Conservation (phyloP, 2,113 vertebrate genomes). For the Cebidichthys violaceus region DNA sequence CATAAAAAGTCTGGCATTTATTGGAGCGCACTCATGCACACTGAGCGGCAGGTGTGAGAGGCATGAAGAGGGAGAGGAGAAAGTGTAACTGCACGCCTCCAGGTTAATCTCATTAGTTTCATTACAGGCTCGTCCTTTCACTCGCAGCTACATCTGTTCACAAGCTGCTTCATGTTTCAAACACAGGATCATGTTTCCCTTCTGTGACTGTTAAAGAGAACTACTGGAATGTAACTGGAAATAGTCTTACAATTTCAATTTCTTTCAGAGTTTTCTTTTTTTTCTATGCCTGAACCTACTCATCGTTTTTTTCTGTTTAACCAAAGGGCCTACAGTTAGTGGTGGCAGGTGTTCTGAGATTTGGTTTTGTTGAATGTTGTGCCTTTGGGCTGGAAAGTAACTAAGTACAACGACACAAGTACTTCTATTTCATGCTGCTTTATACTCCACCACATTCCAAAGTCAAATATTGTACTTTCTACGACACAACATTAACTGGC, state of each 20-base stretch:
- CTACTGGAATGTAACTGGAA: neutral
- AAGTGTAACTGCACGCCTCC: constrained; percentile 53
- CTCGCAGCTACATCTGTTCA: constrained; percentile 60
- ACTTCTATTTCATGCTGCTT: neutral
- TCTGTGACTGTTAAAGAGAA: neutral
- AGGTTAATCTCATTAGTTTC: constrained; percentile 45
- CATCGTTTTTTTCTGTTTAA: neutral
- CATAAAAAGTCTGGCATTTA: neutral
- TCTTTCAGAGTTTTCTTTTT: neutral
- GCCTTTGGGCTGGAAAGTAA: neutral
- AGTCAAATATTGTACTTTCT: neutral
- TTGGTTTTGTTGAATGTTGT: neutral
- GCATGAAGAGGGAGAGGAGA: constrained; percentile 24
- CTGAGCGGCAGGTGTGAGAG: constrained; percentile 5
- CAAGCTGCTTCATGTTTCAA: constrained; percentile 53
- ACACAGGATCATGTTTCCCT: constrained; percentile 38
- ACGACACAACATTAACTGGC: neutral
- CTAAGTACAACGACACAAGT: neutral
- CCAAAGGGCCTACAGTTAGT: neutral
- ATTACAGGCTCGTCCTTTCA: constrained; percentile 46
- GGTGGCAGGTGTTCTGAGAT: neutral
- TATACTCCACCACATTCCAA: neutral
- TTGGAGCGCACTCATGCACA: no score
- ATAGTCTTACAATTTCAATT: neutral
- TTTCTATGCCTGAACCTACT: neutral